Evolutionary conservation across 2,113 vertebrate species (phyloP).

Genomic region (Dryoscopus gambensis): DNA sequence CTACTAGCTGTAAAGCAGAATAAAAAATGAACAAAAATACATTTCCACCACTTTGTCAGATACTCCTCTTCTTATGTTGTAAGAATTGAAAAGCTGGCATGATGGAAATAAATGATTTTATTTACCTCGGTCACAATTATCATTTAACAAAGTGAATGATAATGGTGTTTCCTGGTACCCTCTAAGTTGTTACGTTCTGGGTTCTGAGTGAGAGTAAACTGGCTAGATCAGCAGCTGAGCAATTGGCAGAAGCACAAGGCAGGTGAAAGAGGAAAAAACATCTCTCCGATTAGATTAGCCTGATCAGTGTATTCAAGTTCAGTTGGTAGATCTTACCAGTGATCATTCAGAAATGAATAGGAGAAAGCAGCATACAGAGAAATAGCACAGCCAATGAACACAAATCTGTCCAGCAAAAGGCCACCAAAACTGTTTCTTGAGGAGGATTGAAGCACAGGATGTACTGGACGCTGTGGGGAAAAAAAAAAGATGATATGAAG

Average conservation of each 20-base stretch:
- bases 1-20: not conserved
- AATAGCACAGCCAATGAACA: not conserved
- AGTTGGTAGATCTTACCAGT: not conserved
- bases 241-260: not conserved
- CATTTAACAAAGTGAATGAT: not conserved
- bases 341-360: not conserved
- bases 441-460: not conserved
- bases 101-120: not conserved
- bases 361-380: not conserved
- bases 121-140: not conserved
- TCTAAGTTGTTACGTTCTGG: rapidly evolving
- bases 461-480: not conserved
- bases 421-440: not conserved
- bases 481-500: not conserved
- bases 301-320: not conserved
- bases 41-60: not conserved
- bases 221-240: not conserved
- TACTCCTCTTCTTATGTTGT: not conserved
- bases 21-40: not conserved
- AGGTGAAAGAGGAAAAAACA: not conserved
- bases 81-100: not conserved
- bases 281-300: not conserved
- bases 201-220: not conserved
- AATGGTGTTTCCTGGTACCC: not conserved
- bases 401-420: not conserved